A percentile compares a stretch with the other conserved stretches of the same genome.
Evolutionary conservation across 2,797 vertebrate genomes (phyloP).

Genomic region (Anabacerthia variegaticeps): DNA sequence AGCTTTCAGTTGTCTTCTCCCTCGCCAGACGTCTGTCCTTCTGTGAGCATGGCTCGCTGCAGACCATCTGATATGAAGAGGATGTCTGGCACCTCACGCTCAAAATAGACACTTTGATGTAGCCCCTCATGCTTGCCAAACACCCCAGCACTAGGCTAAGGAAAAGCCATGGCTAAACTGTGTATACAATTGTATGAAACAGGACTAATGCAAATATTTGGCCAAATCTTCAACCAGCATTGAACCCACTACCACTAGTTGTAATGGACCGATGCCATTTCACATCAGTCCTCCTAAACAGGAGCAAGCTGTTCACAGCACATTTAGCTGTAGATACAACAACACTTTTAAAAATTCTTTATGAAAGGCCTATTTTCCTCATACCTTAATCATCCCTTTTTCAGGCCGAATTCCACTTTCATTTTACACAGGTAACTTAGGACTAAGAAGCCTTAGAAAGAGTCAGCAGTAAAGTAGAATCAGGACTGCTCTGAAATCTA

Average conservation of each 20-base stretch:
- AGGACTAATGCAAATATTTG: not conserved
- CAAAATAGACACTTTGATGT: conserved; percentile 33
- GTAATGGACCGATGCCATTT: not conserved
- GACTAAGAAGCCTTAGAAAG: not conserved
- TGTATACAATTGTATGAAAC: not conserved
- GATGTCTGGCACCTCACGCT: conserved; percentile 24
- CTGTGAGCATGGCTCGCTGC: not conserved
- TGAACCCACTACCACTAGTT: not conserved
- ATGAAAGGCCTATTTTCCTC: not conserved
- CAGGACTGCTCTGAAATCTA: not conserved
- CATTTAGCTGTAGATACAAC: not conserved
- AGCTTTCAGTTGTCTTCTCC: conserved; percentile 31
- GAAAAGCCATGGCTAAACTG: not conserved
- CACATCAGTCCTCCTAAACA: conserved; percentile 3
- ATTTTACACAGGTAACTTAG: not conserved
- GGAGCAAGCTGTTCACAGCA: not conserved
- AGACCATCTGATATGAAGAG: not conserved
- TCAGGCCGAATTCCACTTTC: not conserved
- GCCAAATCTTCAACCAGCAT: not conserved
- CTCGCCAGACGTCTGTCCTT: conserved; percentile 18
- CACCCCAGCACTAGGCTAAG: not conserved
- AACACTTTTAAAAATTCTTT: not conserved
- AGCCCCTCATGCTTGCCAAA: conserved; percentile 24
- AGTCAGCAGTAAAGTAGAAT: not conserved
- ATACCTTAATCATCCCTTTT: not conserved